phyloP scores from a whole-genome alignment of 2,888 invertebrate species.

The Acanthosepion lycidas region DNA sequence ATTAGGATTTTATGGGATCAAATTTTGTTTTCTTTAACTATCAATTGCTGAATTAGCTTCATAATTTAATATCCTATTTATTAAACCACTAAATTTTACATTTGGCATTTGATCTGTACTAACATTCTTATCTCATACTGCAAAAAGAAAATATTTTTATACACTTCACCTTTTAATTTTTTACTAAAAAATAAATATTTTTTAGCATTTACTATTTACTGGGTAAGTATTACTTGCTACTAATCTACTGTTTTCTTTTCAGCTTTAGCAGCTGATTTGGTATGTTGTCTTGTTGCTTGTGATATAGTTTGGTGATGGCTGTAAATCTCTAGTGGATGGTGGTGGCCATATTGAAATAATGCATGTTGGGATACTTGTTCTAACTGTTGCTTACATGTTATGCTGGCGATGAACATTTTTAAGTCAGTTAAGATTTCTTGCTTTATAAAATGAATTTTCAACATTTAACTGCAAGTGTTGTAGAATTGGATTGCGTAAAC shows the following conservation, averaged over 20 bases:
- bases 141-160: no score
- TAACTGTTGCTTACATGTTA: neutral
- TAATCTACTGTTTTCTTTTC: slow-evolving; percentile 44
- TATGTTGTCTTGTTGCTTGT: slow-evolving; percentile 43
- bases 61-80: no score
- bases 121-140: no score
- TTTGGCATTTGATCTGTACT: no score
- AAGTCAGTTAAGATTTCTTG: no score
- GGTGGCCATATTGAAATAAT: neutral
- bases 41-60: no score
- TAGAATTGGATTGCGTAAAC: no score
- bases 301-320: slow-evolving; percentile 46
- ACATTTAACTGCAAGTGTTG: no score
- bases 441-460: neutral
- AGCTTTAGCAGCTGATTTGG: slow-evolving; percentile 43
- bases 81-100: no score
- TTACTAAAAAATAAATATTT: neutral
- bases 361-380: neutral
- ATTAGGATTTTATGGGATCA: no score
- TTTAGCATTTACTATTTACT: neutral
- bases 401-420: neutral
- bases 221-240: neutral
- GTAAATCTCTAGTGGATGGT: neutral
- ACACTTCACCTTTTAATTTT: neutral
- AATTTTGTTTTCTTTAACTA: no score